Base-by-base conservation (phyloP, 64 coral and sea anemone species). In the Acropora tenuis region DNA sequence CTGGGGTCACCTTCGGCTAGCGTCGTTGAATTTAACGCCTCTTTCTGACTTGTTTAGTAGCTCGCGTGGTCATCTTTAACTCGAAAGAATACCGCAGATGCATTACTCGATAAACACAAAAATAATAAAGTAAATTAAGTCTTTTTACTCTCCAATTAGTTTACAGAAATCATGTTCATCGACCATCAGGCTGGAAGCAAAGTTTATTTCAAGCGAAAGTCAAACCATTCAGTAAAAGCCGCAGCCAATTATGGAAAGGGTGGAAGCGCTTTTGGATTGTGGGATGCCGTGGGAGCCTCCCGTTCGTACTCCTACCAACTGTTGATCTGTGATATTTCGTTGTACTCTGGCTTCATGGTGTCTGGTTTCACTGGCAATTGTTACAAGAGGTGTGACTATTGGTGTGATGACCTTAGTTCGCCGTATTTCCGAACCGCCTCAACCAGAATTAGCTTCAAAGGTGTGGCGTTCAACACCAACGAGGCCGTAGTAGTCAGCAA, bases 91-190 rank as follows among this genome's bases (percentile, higher is more conserved):
- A 30, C 30, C 30, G 30, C 30, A 30, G 30, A 30, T 30, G 30
- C 30, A 30, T 30, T 30, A 30, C 30, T 30, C 30, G 30, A 30
- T 30, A 30, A 30, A 30, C 30, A 30, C 30, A 30, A 30, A 30
- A 30, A 30, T 30, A 30, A 30, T 30, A 71, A 4, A 20, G 4
- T n/a, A n/a, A 13, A 8, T 40, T 3, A 20, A 2, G 0, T 48
- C 6, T 73, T 18, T 49, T 43, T 71, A 3, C 16, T 86, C 47
- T 47, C 12, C 11, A 10, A 18, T 46, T 47, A 76, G 71, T 88
- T 88, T 20, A 88, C 71, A 58, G 86, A 88, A 76, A 65, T 88
- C 10, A 76, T 88, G 4, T 88, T 88, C 19, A 16, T 76, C 1
- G 81, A 84, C 46, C 86, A 76, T 12, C 71, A 76, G 40, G 77